Conservation (phyloP, 2,113 vertebrate species). For the Oreochromis tanganicae region DNA sequence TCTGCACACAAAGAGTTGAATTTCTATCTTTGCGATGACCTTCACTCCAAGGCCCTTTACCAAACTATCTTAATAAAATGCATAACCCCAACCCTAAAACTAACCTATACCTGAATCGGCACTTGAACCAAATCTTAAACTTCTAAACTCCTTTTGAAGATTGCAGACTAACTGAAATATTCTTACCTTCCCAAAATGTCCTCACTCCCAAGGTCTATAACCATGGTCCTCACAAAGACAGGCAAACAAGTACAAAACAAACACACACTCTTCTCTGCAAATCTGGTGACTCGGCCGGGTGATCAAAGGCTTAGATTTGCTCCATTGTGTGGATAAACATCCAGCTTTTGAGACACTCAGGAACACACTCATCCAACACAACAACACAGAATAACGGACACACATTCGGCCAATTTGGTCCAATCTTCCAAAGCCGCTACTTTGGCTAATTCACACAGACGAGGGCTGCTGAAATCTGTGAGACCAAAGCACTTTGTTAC, state of each 20-base stretch:
- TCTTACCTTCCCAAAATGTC: not conserved
- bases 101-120: not conserved
- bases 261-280: conserved; percentile 23
- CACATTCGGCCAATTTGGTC: conserved; percentile 55
- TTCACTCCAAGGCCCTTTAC: not conserved
- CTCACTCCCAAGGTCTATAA: not conserved
- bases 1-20: not conserved
- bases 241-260: conserved; percentile 9
- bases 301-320: conserved; percentile 69
- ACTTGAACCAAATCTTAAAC: not conserved
- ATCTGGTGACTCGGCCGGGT: conserved; percentile 38
- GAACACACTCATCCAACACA: conserved; percentile 43
- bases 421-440: conserved; percentile 61
- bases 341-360: conserved; percentile 45
- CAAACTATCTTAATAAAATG: not conserved
- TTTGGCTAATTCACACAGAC: conserved; percentile 33
- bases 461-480: conserved; percentile 14
- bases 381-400: conserved; percentile 3
- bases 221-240: not conserved
- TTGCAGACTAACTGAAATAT: not conserved
- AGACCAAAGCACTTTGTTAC: conserved; percentile 18
- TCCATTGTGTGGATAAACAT: conserved; percentile 66
- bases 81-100: not conserved
- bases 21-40: not conserved
- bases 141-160: not conserved